Evolutionary conservation across 2,113 vertebrate genomes (phyloP).

Genomic region (Heloderma charlesbogerti): DNA sequence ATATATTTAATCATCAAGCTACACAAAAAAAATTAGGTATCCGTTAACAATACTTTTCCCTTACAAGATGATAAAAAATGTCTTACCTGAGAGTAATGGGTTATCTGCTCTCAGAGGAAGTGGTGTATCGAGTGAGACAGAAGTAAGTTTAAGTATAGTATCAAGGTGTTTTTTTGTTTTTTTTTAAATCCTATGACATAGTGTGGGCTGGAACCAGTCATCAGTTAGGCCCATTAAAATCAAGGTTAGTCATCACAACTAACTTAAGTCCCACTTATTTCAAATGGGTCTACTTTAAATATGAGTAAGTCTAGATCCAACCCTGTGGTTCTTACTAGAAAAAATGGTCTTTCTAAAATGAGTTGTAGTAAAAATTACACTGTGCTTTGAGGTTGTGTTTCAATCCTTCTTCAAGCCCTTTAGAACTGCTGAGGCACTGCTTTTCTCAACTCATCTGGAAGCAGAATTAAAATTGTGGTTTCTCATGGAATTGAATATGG

Average conservation of each 20-base stretch:
- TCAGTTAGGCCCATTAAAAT: no score
- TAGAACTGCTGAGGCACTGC: background rate
- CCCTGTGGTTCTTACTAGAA: background rate
- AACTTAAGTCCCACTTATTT: no score
- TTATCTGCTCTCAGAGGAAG: constrained; percentile 35
- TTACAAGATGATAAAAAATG: constrained; percentile 9
- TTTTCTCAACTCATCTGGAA: no score
- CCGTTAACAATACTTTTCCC: constrained; percentile 56
- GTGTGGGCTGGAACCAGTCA: no score
- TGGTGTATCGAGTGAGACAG: constrained; percentile 14
- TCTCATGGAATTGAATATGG: background rate
- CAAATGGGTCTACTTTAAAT: no score
- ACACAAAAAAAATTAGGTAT: background rate
- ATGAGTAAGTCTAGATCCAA: background rate
- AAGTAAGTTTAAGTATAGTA: background rate
- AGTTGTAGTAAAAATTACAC: background rate
- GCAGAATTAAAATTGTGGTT: background rate
- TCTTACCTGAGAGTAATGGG: constrained; percentile 24
- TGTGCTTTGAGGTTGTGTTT: background rate
- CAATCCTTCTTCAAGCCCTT: no score
- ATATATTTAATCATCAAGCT: background rate
- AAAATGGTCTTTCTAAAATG: background rate
- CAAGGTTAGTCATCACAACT: no score
- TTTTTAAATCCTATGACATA: background rate
- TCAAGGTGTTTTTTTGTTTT: no score